A percentile compares a stretch with the other conserved stretches of the same genome.
These are phyloP conservation scores for Tetramorium alpestre DNA, from an alignment of 1,140 invertebrate species.

Conservation along the genomic window DNA sequence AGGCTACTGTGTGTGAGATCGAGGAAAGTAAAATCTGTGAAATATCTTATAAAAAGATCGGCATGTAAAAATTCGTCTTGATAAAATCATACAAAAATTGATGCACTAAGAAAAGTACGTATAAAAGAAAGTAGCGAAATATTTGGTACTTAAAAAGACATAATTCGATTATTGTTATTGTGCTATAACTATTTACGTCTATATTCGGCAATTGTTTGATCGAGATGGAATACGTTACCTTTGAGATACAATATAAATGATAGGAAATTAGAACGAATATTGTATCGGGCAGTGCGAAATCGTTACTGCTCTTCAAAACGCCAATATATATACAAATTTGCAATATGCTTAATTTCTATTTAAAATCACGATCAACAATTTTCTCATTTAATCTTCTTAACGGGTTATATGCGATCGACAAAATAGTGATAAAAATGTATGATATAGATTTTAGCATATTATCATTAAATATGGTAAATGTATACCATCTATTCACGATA, in stretches of 20 bases:
- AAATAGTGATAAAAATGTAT: constrained; percentile 14
- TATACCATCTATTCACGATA: not conserved
- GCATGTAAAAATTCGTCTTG: constrained; percentile 2
- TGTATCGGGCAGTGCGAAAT: constrained; percentile 45
- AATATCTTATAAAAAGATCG: constrained; percentile 62
- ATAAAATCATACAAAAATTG: constrained; percentile 66
- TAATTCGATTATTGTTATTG: constrained; percentile 57
- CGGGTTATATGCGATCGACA: constrained; percentile 1
- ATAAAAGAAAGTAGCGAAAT: constrained; percentile 56
- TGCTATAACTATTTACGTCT: constrained; percentile 43
- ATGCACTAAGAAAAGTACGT: constrained; percentile 20
- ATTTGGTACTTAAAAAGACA: constrained; percentile 33
- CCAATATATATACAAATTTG: constrained; percentile 65
- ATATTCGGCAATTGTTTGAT: constrained; percentile 17
- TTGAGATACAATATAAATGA: constrained; percentile 38
- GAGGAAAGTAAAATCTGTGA: constrained; percentile 58
- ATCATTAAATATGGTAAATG: not conserved
- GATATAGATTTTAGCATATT: not conserved
- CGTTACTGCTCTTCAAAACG: constrained; percentile 58
- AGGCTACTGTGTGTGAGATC: not conserved
- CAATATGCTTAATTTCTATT: not conserved
- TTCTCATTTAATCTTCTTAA: constrained; percentile 10
- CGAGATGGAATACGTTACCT: constrained; percentile 30
- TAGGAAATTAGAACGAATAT: constrained; percentile 60
- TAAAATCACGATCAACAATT: constrained; percentile 54